Evolutionary conservation across 2,797 vertebrate species (phyloP), one percentile per base, ranked within the genome.

Genomic region (Pseudopleuronectes americanus): DNA sequence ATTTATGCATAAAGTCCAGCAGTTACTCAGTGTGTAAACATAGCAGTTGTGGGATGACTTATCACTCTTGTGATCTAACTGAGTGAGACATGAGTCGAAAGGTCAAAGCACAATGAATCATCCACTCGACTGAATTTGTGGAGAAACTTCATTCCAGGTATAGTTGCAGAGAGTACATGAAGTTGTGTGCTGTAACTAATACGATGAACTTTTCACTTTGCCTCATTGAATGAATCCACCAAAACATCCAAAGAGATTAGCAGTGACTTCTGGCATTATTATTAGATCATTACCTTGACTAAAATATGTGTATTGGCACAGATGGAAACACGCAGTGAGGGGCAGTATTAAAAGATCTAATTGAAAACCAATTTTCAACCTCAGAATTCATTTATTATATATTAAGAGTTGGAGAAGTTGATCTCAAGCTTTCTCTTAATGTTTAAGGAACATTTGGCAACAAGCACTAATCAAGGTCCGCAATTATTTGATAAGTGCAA

Each of bases 311-410:
- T 16, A 16, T 19, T 45, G 43, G 17, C 43, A 19, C 38, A 19
- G 6, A 57, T 49, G 8, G 9, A 54, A 71, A 49, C n/a, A 9
- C 43, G 19, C 58, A 54, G 36, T 57, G 67, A 71, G 51, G 57
- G 47, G 13, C 13, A 41, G 38, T 41, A 16, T 41, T 12, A 38
- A 38, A 38, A 13, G 0, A 38, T 13, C 9, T 13, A 12, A 12
- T 13, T 38, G 14, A 45, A 45, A 7, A 45, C 17, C 14, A 45
- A 19, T 45, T 9, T 48, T 16, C 6, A 17, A 17, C 41, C 41
- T 2, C 7, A 16, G 41, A 4, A 43, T 43, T 43, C 16, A 43
- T 43, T 43, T 17, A 43, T 43, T 43, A 2, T 4, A 43, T 17
- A 16, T 43, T 14, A 17, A 17, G 1, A 36, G 41, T 48, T 9